Percentiles rank a stretch among this genome's conserved stretches.
Conservation (phyloP, 2,888 invertebrate genomes). For the Drosophila borealis region DNA sequence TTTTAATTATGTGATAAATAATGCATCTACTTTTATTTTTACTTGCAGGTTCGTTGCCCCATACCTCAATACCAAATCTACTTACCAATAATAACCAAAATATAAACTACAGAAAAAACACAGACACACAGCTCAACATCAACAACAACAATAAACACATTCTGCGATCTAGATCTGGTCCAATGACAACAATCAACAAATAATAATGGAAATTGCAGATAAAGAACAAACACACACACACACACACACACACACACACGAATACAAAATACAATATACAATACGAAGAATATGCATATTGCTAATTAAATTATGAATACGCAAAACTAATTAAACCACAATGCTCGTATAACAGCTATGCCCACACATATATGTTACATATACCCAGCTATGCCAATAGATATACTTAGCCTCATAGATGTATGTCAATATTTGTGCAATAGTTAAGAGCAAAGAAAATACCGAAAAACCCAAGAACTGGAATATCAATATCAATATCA, state of each 20-base stretch:
- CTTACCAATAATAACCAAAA: conserved; percentile 56
- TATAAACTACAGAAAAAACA: conserved; percentile 37
- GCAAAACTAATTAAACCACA: conserved; percentile 60
- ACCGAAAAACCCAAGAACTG: conserved; percentile 20
- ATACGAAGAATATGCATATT: conserved; percentile 58
- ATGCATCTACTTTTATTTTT: conserved; percentile 8
- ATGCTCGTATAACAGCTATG: conserved; percentile 65
- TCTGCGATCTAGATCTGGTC: conserved; percentile 27
- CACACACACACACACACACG: conserved; percentile 25
- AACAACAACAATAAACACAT: conserved; percentile 23
- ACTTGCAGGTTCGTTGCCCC: conserved; percentile 72
- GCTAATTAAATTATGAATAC: conserved; percentile 70
- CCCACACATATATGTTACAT: conserved; percentile 42
- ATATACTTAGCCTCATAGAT: conserved; percentile 43
- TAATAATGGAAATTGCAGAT: conserved; percentile 42
- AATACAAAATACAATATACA: conserved; percentile 50
- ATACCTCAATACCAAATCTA: conserved; percentile 51
- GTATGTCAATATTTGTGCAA: conserved; percentile 65
- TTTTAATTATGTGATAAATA: not conserved
- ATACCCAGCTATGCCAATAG: conserved; percentile 48
- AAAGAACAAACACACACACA: conserved; percentile 41
- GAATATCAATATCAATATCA: conserved; percentile 33
- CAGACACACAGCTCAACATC: conserved; percentile 24
- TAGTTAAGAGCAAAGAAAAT: conserved; percentile 26
- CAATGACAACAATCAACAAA: conserved; percentile 29